phyloP scores from a whole-genome alignment of 2,113 vertebrate species.

The Ceuthmochares aereus region DNA sequence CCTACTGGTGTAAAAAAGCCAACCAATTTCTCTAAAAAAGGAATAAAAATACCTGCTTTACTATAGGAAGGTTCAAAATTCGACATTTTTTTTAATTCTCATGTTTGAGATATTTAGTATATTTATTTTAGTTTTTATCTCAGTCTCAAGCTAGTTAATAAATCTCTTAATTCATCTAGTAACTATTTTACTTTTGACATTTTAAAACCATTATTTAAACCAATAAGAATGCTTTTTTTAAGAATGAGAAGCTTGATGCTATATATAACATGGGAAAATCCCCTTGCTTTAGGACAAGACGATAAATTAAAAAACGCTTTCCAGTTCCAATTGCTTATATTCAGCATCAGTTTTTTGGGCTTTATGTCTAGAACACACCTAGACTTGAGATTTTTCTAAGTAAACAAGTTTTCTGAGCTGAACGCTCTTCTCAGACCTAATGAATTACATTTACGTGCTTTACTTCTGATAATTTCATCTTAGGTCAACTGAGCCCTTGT shows the following conservation, averaged over 20 bases:
- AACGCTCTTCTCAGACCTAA: not conserved
- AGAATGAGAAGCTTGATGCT: fast-evolving
- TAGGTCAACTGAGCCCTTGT: not conserved
- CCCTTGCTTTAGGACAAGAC: not conserved
- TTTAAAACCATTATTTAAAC: not conserved
- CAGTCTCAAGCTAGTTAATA: not conserved
- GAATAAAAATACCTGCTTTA: not conserved
- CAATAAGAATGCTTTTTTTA: not conserved
- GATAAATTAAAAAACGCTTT: not conserved
- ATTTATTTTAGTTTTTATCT: not conserved
- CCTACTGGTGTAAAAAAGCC: not conserved
- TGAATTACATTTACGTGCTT: not conserved
- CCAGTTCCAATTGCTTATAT: not conserved
- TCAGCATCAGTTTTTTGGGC: not conserved
- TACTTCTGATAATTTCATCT: not conserved
- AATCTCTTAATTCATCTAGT: not conserved
- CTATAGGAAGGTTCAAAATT: not conserved
- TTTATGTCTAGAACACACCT: not conserved
- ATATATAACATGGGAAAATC: not conserved
- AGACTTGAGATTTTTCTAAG: not conserved
- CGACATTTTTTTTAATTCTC: not conserved
- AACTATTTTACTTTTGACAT: not conserved
- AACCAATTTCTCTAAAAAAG: not conserved
- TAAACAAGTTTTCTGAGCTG: not conserved
- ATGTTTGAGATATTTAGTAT: not conserved